A percentile compares a stretch with the other conserved stretches of the same genome.
These are phyloP conservation scores for Craterocephalus amniculus DNA, from an alignment of 2,797 vertebrate species.

Conservation along the genomic window DNA sequence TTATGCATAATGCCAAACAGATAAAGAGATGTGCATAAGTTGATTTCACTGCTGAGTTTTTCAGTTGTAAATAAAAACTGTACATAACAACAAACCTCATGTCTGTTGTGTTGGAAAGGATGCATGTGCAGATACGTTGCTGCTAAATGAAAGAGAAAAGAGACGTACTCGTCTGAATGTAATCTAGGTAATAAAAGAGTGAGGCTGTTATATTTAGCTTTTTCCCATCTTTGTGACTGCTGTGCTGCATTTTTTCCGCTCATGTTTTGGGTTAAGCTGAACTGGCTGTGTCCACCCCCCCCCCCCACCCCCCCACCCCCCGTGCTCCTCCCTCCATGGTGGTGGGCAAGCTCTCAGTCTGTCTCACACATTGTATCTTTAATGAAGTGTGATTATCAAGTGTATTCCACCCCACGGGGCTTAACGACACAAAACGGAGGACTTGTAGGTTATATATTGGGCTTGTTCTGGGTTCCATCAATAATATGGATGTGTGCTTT, in stretches of 20 bases:
- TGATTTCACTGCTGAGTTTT: slow-evolving; percentile 89
- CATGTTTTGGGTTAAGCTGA: slow-evolving; percentile 45
- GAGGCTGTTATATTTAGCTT: slow-evolving; percentile 54
- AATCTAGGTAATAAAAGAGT: slow-evolving; percentile 31
- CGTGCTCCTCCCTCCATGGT: too few relatives aligned
- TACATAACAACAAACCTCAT: slow-evolving; percentile 77
- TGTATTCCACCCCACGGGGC: slow-evolving; percentile 46
- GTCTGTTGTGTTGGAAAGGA: slow-evolving; percentile 55
- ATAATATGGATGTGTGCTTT: slow-evolving; percentile 21
- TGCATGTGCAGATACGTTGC: slow-evolving; percentile 12
- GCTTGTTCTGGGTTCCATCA: slow-evolving; percentile 33
- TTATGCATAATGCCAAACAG: slow-evolving; percentile 88
- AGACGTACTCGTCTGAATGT: slow-evolving; percentile 19
- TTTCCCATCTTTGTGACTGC: slow-evolving; percentile 33
- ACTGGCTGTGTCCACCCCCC: slow-evolving; percentile 21
- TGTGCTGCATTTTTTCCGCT: slow-evolving; percentile 31
- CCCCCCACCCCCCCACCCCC: too few relatives aligned
- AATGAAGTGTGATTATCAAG: slow-evolving; percentile 69
- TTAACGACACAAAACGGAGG: slow-evolving; percentile 58
- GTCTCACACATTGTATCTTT: slow-evolving; percentile 72
- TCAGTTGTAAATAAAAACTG: slow-evolving; percentile 98
- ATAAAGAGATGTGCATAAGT: slow-evolving; percentile 82
- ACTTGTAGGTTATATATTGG: slow-evolving; percentile 60
- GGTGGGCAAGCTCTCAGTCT: slow-evolving; percentile 59
- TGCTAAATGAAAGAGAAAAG: slow-evolving; percentile 3